Base-by-base conservation (phyloP, 2,888 invertebrate species). In the Sarcophaga rosellei region DNA sequence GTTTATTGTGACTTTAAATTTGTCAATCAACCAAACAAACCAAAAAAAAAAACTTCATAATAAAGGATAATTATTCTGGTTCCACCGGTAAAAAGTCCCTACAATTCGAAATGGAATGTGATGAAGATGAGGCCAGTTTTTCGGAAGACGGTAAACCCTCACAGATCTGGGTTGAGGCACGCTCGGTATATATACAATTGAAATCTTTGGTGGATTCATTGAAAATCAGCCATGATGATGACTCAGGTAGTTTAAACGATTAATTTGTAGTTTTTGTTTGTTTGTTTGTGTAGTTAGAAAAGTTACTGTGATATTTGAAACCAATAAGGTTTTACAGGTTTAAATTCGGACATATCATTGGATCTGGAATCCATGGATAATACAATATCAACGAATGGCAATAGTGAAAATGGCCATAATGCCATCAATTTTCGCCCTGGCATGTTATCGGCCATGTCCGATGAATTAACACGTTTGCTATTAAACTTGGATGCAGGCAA, bases 81-180 rank as follows among this genome's bases (percentile, higher is more conserved):
- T 90, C 90, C 80, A 90, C 91, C 89, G 92, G 94, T 89, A 90
- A 94, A 91, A 91, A 94, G 92, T 98, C 98, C 25, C 94, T 98
- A 84, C 97, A 97, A 91, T 97, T 97, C 88, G 98, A 98, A 94
- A 97, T 98, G 96, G 98, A 98, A 92, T 95, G 96, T 74, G 95
- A 95, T 89, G 96, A 96, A 85, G 95, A 95, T n/a, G 94, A 95
- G 69, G 93, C 93, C 11, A 94, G 87, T 70, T 92, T 92, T 70
- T 93, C 94, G 15, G 93, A 91, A 91, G 90, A 90, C 47, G 92
- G 92, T 89, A 90, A 92, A 91, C 88, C 93, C 88, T 91, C 94
- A 91, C 94, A 96, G 95, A 94, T 95, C 94, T 92, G 95, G 89
- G 94, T 94, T 69, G 96, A 96, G 89, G 95, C 96, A 65, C 94